A percentile compares a stretch with the other conserved stretches of the same genome.
These are phyloP conservation scores for Lutraria lutraria DNA, from an alignment of 2,888 invertebrate genomes.

Conservation along the genomic window DNA sequence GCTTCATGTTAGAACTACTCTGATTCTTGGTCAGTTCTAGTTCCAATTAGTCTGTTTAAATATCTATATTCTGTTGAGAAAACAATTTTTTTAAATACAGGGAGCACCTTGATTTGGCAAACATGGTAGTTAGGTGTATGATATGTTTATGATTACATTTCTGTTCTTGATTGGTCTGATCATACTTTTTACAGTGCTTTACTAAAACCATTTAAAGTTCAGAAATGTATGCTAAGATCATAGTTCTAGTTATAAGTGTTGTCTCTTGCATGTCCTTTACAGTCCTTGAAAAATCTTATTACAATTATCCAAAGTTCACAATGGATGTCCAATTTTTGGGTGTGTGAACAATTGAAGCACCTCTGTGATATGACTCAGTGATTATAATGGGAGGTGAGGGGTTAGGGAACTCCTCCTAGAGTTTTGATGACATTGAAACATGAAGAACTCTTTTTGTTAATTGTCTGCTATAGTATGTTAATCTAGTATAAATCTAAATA, in stretches of 20 bases:
- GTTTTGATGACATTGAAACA: too few species aligned
- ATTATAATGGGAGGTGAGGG: too few species aligned
- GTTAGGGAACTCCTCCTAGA: too few species aligned
- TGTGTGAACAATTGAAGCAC: too few species aligned
- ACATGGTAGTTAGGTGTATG: neutral
- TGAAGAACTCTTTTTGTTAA: too few species aligned
- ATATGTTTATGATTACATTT: neutral
- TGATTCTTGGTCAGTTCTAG: neutral
- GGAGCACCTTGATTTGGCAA: neutral
- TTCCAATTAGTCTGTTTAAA: neutral
- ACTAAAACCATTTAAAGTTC: neutral
- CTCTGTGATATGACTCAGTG: too few species aligned
- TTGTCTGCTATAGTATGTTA: too few species aligned
- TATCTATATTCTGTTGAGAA: too few species aligned
- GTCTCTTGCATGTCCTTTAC: neutral
- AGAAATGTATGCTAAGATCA: neutral
- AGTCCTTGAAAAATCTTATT: neutral
- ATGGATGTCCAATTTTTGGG: too few species aligned
- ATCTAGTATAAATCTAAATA: too few species aligned
- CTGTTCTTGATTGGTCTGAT: neutral
- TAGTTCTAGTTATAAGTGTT: neutral
- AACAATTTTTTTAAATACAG: too few species aligned
- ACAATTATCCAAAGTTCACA: too few species aligned
- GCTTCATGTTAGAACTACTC: neutral
- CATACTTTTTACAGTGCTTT: neutral